A percentile compares a stretch with the other conserved stretches of the same genome.
Conservation (phyloP, 2,888 invertebrate species). For the Drymonia ruficornis region DNA sequence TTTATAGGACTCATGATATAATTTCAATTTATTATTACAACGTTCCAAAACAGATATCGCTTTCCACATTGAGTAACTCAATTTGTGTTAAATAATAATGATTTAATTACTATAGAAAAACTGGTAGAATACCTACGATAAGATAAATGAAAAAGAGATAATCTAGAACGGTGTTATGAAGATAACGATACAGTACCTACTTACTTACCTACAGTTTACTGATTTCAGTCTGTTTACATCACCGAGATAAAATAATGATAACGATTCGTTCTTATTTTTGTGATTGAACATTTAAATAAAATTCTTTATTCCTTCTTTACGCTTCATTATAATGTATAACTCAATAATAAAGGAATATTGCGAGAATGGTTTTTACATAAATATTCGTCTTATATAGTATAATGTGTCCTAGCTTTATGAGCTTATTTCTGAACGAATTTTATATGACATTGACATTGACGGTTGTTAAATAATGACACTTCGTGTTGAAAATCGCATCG, state of each 20-base stretch:
- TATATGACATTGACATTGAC: constrained; percentile 14
- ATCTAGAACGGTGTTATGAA: constrained; percentile 15
- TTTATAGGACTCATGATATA: constrained; percentile 45
- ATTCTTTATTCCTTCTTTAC: too few relatives aligned
- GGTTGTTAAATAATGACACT: constrained; percentile 25
- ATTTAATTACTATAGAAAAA: constrained; percentile 16
- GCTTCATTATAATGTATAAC: too few relatives aligned
- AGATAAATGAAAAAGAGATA: constrained; percentile 26
- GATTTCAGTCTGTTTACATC: constrained; percentile 10
- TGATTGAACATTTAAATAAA: background rate
- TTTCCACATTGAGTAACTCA: constrained; percentile 13
- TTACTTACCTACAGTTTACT: constrained; percentile 2
- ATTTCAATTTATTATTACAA: constrained; percentile 12
- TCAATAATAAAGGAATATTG: too few relatives aligned
- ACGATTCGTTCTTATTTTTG: background rate
- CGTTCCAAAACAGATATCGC: constrained; percentile 17
- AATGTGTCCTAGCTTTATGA: background rate
- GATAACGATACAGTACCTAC: constrained; percentile 10
- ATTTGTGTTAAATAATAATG: constrained; percentile 24
- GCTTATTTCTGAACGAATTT: background rate
- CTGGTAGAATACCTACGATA: constrained; percentile 30
- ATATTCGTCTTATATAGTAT: background rate
- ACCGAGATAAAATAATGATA: background rate
- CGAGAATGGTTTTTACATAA: too few relatives aligned
- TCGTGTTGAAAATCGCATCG: constrained; percentile 26